A percentile compares a stretch with the other conserved stretches of the same genome.
These are phyloP conservation scores for Erpobdella octoculata DNA, from an alignment of 2,888 invertebrate genomes.

Conservation along the genomic window DNA sequence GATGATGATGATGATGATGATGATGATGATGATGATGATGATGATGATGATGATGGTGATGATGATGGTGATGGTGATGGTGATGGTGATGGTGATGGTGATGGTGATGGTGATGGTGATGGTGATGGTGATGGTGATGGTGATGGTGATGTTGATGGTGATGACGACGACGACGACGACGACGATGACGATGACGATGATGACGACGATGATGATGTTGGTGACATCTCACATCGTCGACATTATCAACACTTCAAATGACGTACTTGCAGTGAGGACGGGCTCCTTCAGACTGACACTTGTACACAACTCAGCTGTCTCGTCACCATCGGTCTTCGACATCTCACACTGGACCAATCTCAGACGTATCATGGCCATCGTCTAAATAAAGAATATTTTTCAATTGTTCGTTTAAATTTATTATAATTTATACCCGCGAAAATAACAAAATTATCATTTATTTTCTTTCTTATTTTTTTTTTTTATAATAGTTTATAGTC, in stretches of 20 bases:
- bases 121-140: conserved; percentile 25
- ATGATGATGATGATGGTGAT: conserved; percentile 30
- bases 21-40: conserved; percentile 23
- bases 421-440: no score
- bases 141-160: conserved; percentile 10
- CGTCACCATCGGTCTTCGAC: no score
- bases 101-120: conserved; percentile 25
- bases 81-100: conserved; percentile 28
- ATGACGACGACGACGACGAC: conserved; percentile 3
- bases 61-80: conserved; percentile 30
- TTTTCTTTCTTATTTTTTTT: no score
- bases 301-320: not conserved
- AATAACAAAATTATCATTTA: no score
- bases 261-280: no score
- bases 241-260: no score
- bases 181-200: conserved; percentile 20
- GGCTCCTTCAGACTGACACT: not conserved
- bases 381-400: no score
- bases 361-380: no score
- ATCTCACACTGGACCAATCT: no score
- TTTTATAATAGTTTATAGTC: no score
- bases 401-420: no score
- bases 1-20: conserved; percentile 29
- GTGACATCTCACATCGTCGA: no score
- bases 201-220: conserved; percentile 17